These are phyloP conservation scores for Aphodius sticticus DNA, from an alignment of 2,888 invertebrate genomes.

Conservation along the genomic window DNA sequence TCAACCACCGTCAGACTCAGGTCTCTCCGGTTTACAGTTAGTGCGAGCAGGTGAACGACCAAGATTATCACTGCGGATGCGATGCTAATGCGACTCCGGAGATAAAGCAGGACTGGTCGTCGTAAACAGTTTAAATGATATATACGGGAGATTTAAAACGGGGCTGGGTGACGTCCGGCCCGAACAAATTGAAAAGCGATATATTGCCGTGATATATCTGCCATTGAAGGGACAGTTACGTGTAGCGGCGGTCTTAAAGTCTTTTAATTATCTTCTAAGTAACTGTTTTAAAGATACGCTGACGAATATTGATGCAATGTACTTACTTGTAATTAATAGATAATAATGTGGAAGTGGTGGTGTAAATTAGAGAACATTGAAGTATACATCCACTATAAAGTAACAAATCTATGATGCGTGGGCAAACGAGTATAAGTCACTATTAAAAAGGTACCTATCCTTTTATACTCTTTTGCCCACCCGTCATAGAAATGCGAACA, in stretches of 20 bases:
- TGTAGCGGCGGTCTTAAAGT: not conserved
- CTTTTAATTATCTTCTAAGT: too few relatives aligned
- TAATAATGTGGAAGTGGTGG: too few relatives aligned
- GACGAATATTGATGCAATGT: too few relatives aligned
- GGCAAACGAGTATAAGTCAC: too few relatives aligned
- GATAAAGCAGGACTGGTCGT: not conserved
- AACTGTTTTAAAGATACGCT: too few relatives aligned
- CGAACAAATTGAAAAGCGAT: not conserved
- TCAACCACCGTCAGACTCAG: not conserved
- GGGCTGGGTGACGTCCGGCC: not conserved
- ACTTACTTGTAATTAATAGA: too few relatives aligned
- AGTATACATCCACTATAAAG: too few relatives aligned
- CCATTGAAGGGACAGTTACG: not conserved
- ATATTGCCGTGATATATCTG: not conserved
- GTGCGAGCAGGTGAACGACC: conserved; percentile 23
- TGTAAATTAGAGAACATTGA: too few relatives aligned
- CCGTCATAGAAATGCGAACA: too few relatives aligned
- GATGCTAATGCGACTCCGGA: not conserved
- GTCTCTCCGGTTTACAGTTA: conserved; percentile 15
- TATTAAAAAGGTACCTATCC: too few relatives aligned
- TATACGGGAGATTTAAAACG: not conserved
- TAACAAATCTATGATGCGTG: too few relatives aligned
- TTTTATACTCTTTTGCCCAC: too few relatives aligned
- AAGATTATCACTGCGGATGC: conserved; percentile 6
- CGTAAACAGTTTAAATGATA: not conserved